Conservation (phyloP, 1,140 invertebrate species). For the Atopsyche davidsoni region DNA sequence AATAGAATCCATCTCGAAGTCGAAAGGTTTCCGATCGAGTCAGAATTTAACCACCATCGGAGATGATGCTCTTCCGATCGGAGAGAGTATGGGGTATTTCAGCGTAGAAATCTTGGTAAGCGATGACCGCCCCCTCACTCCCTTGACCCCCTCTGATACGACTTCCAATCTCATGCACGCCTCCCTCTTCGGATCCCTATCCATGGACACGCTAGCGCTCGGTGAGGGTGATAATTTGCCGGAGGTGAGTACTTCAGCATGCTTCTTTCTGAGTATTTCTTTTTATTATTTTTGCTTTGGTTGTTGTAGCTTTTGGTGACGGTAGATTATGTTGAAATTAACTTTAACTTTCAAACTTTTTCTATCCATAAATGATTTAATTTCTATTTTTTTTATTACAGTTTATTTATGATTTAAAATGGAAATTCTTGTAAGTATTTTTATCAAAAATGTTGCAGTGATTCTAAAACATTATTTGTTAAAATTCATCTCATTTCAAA, state of each 20-base stretch:
- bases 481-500: no score
- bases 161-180: constrained; percentile 20
- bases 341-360: no score
- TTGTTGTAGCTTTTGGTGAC: no score
- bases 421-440: no score
- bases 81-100: constrained; percentile 17
- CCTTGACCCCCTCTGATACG: constrained; percentile 11
- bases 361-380: no score
- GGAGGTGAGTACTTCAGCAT: constrained; percentile 34
- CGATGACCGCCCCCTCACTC: background rate
- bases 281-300: constrained; percentile 19
- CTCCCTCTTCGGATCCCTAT: constrained; percentile 24
- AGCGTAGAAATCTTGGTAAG: constrained; percentile 23
- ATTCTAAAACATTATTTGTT: no score
- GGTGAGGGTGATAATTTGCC: constrained; percentile 25
- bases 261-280: no score
- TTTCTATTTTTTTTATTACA: no score
- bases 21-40: constrained; percentile 12
- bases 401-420: no score
- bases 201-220: constrained; percentile 23
- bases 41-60: constrained; percentile 10
- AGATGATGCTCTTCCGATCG: constrained; percentile 1
- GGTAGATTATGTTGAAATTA: no score
- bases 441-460: no score
- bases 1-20: background rate